Evolutionary conservation across 1,140 invertebrate species (phyloP).

Genomic region (Acromyrmex charruanus): DNA sequence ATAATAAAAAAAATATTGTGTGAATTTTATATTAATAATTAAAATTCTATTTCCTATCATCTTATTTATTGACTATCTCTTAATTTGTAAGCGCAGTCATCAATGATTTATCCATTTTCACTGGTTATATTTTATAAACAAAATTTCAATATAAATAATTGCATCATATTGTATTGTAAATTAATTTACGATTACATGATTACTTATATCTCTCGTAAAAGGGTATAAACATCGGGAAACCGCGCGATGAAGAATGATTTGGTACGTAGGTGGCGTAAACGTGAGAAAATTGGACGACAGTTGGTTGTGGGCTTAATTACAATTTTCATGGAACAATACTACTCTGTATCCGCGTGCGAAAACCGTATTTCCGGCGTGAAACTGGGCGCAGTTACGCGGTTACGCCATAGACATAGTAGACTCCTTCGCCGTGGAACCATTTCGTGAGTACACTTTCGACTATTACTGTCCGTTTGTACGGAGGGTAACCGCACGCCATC

Average conservation of each 20-base stretch:
- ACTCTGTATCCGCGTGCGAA: slow-evolving; percentile 23
- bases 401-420: slow-evolving; percentile 29
- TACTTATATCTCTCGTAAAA: background rate
- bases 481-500: slow-evolving; percentile 48
- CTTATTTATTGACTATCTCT: background rate
- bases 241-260: background rate
- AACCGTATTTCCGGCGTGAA: slow-evolving; percentile 39
- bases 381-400: slow-evolving; percentile 50
- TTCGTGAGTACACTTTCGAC: slow-evolving; percentile 57
- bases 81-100: background rate
- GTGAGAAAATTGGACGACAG: slow-evolving; percentile 30
- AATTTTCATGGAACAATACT: slow-evolving; percentile 13
- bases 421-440: slow-evolving; percentile 58
- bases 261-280: background rate
- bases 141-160: background rate
- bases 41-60: background rate
- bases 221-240: background rate
- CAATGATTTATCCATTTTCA: slow-evolving; percentile 4
- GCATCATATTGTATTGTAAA: background rate
- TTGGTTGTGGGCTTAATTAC: slow-evolving; percentile 40
- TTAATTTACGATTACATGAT: background rate
- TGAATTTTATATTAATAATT: background rate
- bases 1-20: background rate
- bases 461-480: slow-evolving; percentile 57
- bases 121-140: background rate